Percentiles rank a stretch among this genome's conserved stretches.
Conservation (phyloP, 2,113 vertebrate genomes). For the human region DNA sequence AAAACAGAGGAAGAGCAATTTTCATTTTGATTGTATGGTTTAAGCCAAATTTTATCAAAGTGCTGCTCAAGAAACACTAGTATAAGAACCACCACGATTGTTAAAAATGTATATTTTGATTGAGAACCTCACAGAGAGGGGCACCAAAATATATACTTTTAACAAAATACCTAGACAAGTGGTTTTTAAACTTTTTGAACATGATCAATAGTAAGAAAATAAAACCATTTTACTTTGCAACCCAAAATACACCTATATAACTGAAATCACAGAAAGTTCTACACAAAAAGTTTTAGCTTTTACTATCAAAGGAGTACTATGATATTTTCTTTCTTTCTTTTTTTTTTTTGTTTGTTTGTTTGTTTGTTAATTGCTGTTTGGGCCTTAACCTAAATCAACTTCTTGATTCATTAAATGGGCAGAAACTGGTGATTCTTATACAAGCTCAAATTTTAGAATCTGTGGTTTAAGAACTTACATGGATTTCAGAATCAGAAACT, state of each 20-base stretch:
- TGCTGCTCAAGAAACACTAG: background rate
- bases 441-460: background rate
- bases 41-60: background rate
- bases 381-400: background rate
- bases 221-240: background rate
- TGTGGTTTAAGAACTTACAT: background rate
- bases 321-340: background rate
- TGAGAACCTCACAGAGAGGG: background rate
- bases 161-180: background rate
- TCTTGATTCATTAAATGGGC: background rate
- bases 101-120: background rate
- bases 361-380: background rate
- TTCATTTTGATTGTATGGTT: background rate
- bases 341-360: background rate
- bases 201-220: background rate
- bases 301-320: background rate
- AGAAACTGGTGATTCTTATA: background rate
- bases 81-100: background rate
- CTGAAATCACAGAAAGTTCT: background rate
- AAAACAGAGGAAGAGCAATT: background rate
- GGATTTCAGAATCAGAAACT: background rate
- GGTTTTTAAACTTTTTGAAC: background rate
- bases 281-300: background rate
- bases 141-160: background rate
- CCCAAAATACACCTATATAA: background rate